Evolutionary conservation across 2,888 invertebrate genomes (phyloP).

Genomic region (Microctonus brassicae): DNA sequence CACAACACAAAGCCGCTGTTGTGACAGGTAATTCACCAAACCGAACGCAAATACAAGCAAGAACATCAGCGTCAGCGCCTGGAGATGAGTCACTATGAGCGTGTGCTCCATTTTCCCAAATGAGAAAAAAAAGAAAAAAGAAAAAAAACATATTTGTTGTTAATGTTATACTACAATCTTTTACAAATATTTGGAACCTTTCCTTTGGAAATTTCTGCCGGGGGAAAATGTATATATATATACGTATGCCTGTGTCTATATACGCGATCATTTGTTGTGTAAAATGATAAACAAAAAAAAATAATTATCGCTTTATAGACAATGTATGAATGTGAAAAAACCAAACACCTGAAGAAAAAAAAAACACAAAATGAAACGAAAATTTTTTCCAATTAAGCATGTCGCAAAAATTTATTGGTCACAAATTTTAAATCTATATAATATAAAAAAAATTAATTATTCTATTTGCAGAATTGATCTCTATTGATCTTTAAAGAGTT

Average conservation of each 20-base stretch:
- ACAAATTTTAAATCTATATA: background rate
- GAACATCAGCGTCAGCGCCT: conserved; percentile 62
- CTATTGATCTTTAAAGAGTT: background rate
- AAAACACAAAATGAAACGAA: background rate
- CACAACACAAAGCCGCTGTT: conserved; percentile 65
- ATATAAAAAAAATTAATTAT: background rate
- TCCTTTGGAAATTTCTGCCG: background rate
- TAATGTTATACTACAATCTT: background rate
- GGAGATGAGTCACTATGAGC: conserved; percentile 65
- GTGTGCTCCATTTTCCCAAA: conserved; percentile 30
- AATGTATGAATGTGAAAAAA: background rate
- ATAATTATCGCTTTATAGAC: background rate
- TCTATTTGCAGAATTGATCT: background rate
- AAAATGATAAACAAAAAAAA: background rate
- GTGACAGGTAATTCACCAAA: conserved; percentile 59
- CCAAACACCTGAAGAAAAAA: background rate
- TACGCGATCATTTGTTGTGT: background rate
- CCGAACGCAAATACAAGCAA: conserved; percentile 64
- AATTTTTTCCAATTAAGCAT: background rate
- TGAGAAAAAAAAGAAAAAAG: background rate
- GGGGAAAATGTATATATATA: conserved; percentile 38
- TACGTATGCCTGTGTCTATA: conserved; percentile 40
- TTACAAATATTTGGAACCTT: conserved; percentile 33
- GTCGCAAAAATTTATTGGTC: background rate
- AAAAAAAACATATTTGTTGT: conserved; percentile 5